phyloP scores from a whole-genome alignment of 1,140 invertebrate genomes.

The Microplitis demolitor region DNA sequence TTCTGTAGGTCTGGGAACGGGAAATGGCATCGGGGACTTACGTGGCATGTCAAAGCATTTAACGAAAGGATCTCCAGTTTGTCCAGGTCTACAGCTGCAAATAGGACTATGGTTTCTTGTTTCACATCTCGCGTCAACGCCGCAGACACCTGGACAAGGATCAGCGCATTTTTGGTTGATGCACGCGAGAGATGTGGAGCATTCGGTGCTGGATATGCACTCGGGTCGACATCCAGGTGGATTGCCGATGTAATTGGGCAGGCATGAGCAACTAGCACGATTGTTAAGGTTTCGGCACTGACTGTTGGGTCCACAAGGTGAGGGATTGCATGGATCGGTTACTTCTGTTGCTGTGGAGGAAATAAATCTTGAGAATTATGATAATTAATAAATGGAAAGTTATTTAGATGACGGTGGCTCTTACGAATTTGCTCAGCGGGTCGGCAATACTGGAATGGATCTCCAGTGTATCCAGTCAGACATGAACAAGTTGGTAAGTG shows the following conservation, averaged over 20 bases:
- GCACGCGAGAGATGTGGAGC: slow-evolving; percentile 58
- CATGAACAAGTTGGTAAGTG: slow-evolving; percentile 76
- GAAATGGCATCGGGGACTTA: slow-evolving; percentile 45
- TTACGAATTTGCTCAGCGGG: slow-evolving; percentile 62
- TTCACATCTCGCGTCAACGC: slow-evolving; percentile 62
- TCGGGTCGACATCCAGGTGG: slow-evolving; percentile 72
- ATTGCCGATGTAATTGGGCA: slow-evolving; percentile 68
- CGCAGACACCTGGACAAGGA: slow-evolving; percentile 65
- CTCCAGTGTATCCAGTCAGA: slow-evolving; percentile 70
- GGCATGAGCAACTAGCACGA: slow-evolving; percentile 69
- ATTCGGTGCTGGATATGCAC: slow-evolving; percentile 66
- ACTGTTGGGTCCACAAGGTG: slow-evolving; percentile 73
- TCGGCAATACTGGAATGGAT: slow-evolving; percentile 69
- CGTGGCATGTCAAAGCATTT: slow-evolving; percentile 57
- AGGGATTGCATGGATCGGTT: slow-evolving; percentile 67
- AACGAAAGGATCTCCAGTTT: slow-evolving; percentile 65
- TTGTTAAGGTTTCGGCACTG: slow-evolving; percentile 66
- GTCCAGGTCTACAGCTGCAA: slow-evolving; percentile 56
- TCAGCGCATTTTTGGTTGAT: slow-evolving; percentile 61
- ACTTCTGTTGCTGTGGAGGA: slow-evolving; percentile 45
- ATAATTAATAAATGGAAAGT: not conserved
- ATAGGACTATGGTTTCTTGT: slow-evolving; percentile 62
- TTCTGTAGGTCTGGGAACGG: not conserved
- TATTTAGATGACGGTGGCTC: slow-evolving; percentile 32
- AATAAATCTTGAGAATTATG: slow-evolving; percentile 26